Conservation (phyloP, 2,888 invertebrate genomes). For the Ectemnius cavifrons region DNA sequence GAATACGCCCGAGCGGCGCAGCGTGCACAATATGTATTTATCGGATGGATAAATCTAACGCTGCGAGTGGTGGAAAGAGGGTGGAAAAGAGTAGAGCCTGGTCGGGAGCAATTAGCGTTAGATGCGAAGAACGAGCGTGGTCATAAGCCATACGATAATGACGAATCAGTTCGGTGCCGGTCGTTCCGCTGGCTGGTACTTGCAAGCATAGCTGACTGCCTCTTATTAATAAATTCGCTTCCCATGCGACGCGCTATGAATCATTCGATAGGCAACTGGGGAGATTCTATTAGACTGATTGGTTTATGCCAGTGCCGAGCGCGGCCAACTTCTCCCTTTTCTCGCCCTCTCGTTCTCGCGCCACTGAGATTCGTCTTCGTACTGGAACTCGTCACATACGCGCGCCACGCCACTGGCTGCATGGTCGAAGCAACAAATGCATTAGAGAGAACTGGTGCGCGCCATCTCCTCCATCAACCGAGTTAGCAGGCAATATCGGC, state of each 20-base stretch:
- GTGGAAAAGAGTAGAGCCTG: slow-evolving; percentile 38
- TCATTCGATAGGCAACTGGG: slow-evolving; percentile 66
- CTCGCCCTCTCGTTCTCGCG: slow-evolving; percentile 39
- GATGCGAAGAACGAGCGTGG: slow-evolving; percentile 49
- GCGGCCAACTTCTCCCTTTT: too few relatives aligned
- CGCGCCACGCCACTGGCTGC: too few relatives aligned
- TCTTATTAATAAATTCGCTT: slow-evolving; percentile 68
- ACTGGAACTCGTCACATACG: slow-evolving; percentile 16
- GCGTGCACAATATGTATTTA: slow-evolving; percentile 25
- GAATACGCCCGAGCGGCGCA: too few relatives aligned
- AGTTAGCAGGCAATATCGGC: too few relatives aligned
- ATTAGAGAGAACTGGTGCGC: not conserved
- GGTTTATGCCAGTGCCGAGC: slow-evolving; percentile 50
- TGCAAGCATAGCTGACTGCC: slow-evolving; percentile 49
- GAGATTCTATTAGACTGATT: slow-evolving; percentile 70
- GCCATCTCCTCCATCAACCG: too few relatives aligned
- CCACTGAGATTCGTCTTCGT: slow-evolving; percentile 60
- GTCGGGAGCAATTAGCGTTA: slow-evolving; percentile 57
- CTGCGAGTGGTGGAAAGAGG: slow-evolving; percentile 41
- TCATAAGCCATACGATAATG: slow-evolving; percentile 61
- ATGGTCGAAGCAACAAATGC: not conserved
- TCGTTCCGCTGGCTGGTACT: not conserved
- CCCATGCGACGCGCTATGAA: slow-evolving; percentile 67
- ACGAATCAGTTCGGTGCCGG: slow-evolving; percentile 59
- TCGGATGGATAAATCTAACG: slow-evolving; percentile 52